Evolutionary conservation across 1,140 invertebrate genomes (phyloP).

Genomic region (Papilio machaon): DNA sequence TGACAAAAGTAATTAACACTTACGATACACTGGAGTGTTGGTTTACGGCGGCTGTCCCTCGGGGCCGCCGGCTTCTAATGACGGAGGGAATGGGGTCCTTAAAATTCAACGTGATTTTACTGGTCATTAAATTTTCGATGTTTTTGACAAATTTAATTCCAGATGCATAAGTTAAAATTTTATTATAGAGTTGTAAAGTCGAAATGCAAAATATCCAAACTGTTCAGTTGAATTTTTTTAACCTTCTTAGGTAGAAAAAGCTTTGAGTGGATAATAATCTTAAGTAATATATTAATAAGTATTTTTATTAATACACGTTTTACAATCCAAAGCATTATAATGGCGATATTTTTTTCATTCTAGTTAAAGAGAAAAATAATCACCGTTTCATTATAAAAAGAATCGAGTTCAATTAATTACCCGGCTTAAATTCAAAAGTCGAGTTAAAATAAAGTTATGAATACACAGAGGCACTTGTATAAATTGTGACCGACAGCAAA

Average conservation of each 20-base stretch:
- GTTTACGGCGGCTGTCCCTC: conserved; percentile 67
- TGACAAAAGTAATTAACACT: conserved; percentile 79
- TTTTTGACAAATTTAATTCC: conserved; percentile 47
- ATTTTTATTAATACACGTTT: not conserved
- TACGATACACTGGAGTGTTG: conserved; percentile 70
- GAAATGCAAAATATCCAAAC: too few species aligned
- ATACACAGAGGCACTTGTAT: conserved; percentile 44
- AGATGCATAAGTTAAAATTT: not conserved
- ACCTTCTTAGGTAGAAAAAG: too few species aligned
- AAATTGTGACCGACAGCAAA: conserved; percentile 66
- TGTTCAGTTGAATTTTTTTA: too few species aligned
- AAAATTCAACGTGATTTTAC: conserved; percentile 61
- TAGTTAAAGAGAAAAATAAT: not conserved
- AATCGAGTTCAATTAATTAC: conserved; percentile 9
- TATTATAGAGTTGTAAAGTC: not conserved
- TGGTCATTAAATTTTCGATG: conserved; percentile 54
- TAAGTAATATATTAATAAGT: too few species aligned
- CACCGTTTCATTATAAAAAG: not conserved
- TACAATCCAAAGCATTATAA: not conserved
- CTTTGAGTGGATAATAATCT: too few species aligned
- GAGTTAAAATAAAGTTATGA: conserved; percentile 24
- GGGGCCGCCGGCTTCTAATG: conserved; percentile 54
- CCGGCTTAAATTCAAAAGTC: conserved; percentile 1
- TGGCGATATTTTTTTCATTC: not conserved
- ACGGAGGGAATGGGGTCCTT: conserved; percentile 59